Conservation (phyloP, 35 echinoderm and acorn worm genomes). For the Ptychodera flava region DNA sequence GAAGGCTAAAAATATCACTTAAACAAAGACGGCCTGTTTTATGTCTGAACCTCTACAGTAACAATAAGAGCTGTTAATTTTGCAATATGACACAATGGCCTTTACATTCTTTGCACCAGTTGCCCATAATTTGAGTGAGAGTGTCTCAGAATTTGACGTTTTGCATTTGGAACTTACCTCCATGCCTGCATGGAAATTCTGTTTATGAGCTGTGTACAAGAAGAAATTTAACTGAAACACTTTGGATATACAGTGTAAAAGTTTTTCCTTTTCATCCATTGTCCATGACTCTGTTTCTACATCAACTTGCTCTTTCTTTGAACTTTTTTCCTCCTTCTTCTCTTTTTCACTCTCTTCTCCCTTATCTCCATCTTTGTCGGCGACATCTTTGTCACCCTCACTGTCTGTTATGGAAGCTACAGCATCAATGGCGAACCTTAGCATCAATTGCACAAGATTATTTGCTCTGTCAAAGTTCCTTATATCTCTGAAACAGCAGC, state of each 20-base stretch:
- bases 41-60: too few relatives aligned
- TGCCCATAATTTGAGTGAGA: too few relatives aligned
- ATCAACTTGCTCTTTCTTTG: conserved; percentile 1
- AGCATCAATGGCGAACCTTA: conserved; percentile 59
- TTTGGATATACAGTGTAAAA: conserved; percentile 63
- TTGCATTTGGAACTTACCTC: conserved; percentile 36
- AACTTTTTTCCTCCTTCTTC: conserved; percentile 4
- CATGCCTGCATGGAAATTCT: conserved; percentile 55
- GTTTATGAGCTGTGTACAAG: conserved; percentile 81
- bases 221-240: conserved; percentile 80
- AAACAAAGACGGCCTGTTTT: too few relatives aligned
- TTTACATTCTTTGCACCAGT: too few relatives aligned
- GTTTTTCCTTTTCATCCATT: conserved; percentile 30
- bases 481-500: conserved; percentile 64
- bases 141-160: too few relatives aligned
- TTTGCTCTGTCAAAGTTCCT: conserved; percentile 80
- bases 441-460: conserved; percentile 52
- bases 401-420: not conserved
- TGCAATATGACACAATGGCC: too few relatives aligned
- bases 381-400: not conserved
- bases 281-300: conserved; percentile 19
- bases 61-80: too few relatives aligned
- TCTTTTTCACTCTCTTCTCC: conserved; percentile 17
- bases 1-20: too few relatives aligned
- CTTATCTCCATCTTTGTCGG: not conserved